Evolutionary conservation across 2,888 invertebrate genomes (phyloP), one percentile per base, ranked within the genome.

Genomic region (Mimachlamys varia): DNA sequence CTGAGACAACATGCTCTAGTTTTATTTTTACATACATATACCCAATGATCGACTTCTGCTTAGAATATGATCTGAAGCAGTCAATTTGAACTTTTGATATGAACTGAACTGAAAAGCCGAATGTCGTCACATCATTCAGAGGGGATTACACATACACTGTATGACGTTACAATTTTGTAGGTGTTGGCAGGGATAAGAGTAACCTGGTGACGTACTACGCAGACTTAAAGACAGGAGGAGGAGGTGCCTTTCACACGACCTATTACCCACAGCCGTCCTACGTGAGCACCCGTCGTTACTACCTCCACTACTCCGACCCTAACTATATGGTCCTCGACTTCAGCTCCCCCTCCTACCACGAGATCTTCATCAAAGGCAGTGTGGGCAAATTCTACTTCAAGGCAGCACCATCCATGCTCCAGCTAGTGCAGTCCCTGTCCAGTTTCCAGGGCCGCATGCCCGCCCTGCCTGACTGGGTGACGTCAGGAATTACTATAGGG

Each of bases 211-310:
- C 95, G 13, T 95, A 94, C 89, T 91, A 93, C n/a, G 94, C 94
- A 3, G 95, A 95, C 92, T 91, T 90, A 19, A 89, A 92, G 49
- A 89, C 55, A 4, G 91, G 91, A 0, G 94, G 93, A 22, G 95
- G 95, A 0, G 95, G 95, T 0, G 95, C 95, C 89, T 95, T 95
- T 92, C 93, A 95, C 92, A 95, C 95, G 27, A 95, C 95, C 0
- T 95, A 96, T 90, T 95, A 94, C 91, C 95, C 95, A 2, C 95
- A 95, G 91, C 94, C 96, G 19, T 95, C 95, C 33, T 96, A 95
- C 89, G 37, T 95, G 53, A 95, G 95, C 90, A 92, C 93, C 76
- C 93, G 95, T 27, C 93, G 93, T 37, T 96, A 94, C 91, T 94
- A 93, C 90, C 94, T 95, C 33, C 95, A 95, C 89, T 94, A 95